phyloP scores from a whole-genome alignment of 2,888 invertebrate genomes.

The Chrysolina oricalcia region DNA sequence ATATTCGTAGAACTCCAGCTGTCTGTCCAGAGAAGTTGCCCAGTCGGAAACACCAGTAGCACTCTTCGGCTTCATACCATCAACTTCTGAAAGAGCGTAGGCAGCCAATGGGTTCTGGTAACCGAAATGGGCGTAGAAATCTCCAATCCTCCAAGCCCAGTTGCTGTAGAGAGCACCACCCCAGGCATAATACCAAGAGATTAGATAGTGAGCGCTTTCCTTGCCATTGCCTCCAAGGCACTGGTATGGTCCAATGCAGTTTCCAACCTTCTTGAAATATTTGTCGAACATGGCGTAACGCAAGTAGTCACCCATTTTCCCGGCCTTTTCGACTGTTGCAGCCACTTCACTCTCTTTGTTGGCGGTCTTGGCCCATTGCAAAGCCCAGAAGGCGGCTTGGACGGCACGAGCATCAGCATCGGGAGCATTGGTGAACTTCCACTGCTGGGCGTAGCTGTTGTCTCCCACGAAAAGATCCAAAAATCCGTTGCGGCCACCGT shows the following conservation, averaged over 20 bases:
- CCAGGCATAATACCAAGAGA: conserved; percentile 59
- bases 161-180: conserved; percentile 55
- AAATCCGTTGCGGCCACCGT: conserved; percentile 54
- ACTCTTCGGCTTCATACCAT: conserved; percentile 54
- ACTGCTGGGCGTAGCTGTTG: conserved; percentile 47
- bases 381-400: conserved; percentile 58
- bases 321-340: conserved; percentile 51
- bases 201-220: conserved; percentile 57
- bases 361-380: conserved; percentile 51
- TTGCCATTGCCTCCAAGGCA: conserved; percentile 56
- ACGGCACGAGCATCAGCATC: conserved; percentile 59
- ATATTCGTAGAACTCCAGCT: conserved; percentile 57
- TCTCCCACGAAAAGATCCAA: conserved; percentile 50
- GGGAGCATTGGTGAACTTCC: conserved; percentile 57
- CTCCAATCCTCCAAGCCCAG: conserved; percentile 60
- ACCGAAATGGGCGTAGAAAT: conserved; percentile 58
- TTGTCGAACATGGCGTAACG: conserved; percentile 58
- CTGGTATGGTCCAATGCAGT: conserved; percentile 50
- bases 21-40: conserved; percentile 56
- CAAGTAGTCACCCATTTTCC: conserved; percentile 58
- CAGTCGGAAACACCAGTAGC: conserved; percentile 56
- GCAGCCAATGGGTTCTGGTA: conserved; percentile 60
- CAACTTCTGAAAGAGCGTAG: conserved; percentile 52
- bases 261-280: conserved; percentile 59
- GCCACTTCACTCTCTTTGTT: conserved; percentile 42